phyloP scores from a whole-genome alignment of 2,888 invertebrate genomes.

The Leistus spinibarbis region DNA sequence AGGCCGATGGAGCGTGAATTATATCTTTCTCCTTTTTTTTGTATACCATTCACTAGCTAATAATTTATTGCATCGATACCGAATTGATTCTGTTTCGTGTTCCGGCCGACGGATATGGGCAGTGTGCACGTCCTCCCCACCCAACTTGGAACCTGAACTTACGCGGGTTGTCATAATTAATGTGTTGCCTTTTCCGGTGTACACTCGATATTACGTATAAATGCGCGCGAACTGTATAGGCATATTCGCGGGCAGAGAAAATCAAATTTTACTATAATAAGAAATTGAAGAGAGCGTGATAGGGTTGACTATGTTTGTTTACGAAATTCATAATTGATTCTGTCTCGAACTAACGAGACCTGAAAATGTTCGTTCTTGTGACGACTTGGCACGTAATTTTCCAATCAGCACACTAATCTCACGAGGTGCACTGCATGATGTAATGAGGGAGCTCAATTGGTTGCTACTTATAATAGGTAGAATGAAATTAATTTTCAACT shows the following conservation, averaged over 20 bases:
- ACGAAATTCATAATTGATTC: constrained; percentile 8
- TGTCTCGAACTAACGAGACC: background rate
- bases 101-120: constrained; percentile 6
- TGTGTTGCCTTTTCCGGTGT: background rate
- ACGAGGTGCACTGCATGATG: background rate
- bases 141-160: background rate
- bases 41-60: background rate
- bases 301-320: background rate
- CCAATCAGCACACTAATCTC: constrained; percentile 1
- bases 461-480: too few species aligned
- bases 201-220: background rate
- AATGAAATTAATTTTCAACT: background rate
- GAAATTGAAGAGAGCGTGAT: background rate
- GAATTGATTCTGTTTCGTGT: constrained; percentile 8
- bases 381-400: background rate
- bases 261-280: background rate
- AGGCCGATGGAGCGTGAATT: background rate
- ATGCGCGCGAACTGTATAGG: background rate
- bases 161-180: background rate
- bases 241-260: background rate
- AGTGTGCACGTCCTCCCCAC: background rate
- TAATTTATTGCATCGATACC: constrained; percentile 5
- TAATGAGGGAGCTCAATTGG: background rate
- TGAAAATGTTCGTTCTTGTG: constrained; percentile 1
- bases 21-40: background rate